Evolutionary conservation across 2,888 invertebrate genomes (phyloP), one percentile per base, ranked within the genome.

Genomic region (Microctonus brassicae): DNA sequence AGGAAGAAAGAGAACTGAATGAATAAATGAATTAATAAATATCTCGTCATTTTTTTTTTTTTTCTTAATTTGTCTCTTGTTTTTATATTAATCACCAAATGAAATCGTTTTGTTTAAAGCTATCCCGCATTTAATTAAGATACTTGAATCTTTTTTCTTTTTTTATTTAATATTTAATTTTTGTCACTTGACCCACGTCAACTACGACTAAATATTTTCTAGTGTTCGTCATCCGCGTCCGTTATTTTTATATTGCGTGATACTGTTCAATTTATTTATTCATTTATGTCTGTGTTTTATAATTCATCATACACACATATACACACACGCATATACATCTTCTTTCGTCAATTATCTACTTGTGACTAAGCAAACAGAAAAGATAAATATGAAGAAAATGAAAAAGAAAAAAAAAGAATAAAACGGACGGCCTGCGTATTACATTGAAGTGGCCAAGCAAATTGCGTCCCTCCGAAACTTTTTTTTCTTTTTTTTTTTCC

Each of bases 291-390:
- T 29, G 22, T 26, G 29, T 26, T 63, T 47, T 17, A 20, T 17
- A 39, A 52, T 47, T 52, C 63, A 47, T 47, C 17, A 20, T 4
- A 17, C 17, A 47, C 47, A 20, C 47, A 47, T 47, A 36, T 36
- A 47, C 47, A 47, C 17, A 17, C 17, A 47, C n/a, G 17, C 17
- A 11, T 10, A 29, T 0, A 29, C 26, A 55, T 39, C 11, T 24
- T 22, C 13, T 26, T 60, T 52, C 34, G 17, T 53, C 33, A 67
- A 62, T 62, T 36, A 42, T 26, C 34, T 68, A 60, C 29, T 60
- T 42, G 60, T 68, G 39, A 29, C 52, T 64, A 64, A 64, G 63
- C 63, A 52, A 64, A 47, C n/a, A n/a, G n/a, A n/a, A n/a, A n/a
- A n/a, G n/a, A n/a, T n/a, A n/a, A n/a, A n/a, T n/a, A n/a, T n/a